Evolutionary conservation across 1,140 invertebrate genomes (phyloP), one percentile per base, ranked within the genome.

Genomic region (Drosophila lacertosa): DNA sequence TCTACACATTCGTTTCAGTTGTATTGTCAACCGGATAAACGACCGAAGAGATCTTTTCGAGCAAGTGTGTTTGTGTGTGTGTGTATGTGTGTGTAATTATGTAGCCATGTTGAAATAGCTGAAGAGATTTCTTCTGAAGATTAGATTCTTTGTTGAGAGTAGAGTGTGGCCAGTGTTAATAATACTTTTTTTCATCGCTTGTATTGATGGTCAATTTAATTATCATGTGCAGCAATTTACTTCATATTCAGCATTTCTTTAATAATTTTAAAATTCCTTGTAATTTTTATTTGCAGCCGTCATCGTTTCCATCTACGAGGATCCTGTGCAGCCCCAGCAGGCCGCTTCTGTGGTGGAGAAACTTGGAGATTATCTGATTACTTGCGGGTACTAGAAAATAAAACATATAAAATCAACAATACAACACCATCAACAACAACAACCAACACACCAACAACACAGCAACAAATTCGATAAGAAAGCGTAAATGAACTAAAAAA

Each of bases 301-400:
- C 92, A 96, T 98, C 91, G 95, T 98, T 92, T 96, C 96, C 91
- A 94, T 97, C 90, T 98, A 98, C 91, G 96, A 97, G 94, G 96
- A 97, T 93, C 97, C 97, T 90, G 97, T 97, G 92, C 96, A 97
- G 93, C 97, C 97, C 92, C 96, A 97, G 93, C 97, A 98, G 93
- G 96, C 96, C 91, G 97, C 97, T 92, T 97, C 96, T 79, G 96
- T 97, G 92, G 97, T 97, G 92, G 97, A 98, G 95, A 97, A 97
- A 94, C 94, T 98, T 94, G 97, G 97, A 93, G 97, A 98, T 93
- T 97, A 98, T 95, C 95, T 97, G 94, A 94, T 97, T 93, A 95
- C 94, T 93, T 97, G 96, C 94, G 96, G 97, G 94, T 98, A 97
- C 95, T 97, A 97, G 94, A 94, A 78, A 88, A 83, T 89, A 89